phyloP scores from a whole-genome alignment of 1,140 invertebrate species.

The Drosophila sucinea region DNA sequence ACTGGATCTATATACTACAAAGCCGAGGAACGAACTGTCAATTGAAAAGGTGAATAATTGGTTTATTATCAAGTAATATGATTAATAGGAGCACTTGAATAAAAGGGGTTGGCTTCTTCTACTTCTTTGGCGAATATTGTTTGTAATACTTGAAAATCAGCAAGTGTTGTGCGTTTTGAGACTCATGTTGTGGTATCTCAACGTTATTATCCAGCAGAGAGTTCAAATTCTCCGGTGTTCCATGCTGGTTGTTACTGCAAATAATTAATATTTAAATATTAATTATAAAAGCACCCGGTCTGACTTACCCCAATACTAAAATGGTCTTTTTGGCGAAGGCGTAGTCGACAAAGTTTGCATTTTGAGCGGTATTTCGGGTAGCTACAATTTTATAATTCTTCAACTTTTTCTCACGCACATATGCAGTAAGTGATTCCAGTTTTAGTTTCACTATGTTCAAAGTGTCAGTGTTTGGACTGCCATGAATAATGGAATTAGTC shows the following conservation, averaged over 20 bases:
- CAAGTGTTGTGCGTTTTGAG: not conserved
- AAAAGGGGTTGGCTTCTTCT: no score
- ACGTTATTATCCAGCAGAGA: not conserved
- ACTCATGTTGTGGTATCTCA: not conserved
- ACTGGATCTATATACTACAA: no score
- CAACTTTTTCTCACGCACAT: not conserved
- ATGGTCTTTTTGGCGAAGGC: not conserved
- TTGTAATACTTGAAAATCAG: not conserved
- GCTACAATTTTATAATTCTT: conserved; percentile 1
- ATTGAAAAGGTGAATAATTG: no score
- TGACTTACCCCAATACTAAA: not conserved
- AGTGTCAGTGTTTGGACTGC: not conserved
- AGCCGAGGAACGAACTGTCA: no score
- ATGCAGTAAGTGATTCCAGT: not conserved
- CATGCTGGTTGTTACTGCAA: not conserved
- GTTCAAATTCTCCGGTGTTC: not conserved
- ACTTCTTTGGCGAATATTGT: not conserved
- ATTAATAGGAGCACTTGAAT: no score
- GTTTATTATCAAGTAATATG: no score
- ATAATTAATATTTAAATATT: not conserved
- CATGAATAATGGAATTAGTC: not conserved
- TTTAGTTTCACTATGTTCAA: not conserved
- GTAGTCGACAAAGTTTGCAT: not conserved
- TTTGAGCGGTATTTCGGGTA: not conserved
- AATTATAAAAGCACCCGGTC: not conserved